These are phyloP conservation scores for Dolichoris vasculosae DNA, from an alignment of 1,140 invertebrate species.

Conservation along the genomic window DNA sequence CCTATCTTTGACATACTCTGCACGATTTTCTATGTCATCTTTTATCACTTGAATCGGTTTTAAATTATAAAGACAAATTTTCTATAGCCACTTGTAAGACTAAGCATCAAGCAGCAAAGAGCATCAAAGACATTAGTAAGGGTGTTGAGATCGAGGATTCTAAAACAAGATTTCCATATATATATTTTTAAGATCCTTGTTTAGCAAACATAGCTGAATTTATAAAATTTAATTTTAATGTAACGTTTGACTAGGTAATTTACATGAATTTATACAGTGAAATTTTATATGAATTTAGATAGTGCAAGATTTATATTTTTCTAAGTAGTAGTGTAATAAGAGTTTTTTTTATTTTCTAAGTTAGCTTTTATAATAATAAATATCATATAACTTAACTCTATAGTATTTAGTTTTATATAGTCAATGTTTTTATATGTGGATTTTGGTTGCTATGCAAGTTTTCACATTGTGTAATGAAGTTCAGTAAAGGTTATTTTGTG, in stretches of 20 bases:
- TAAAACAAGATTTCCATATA: too few species aligned
- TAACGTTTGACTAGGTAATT: too few species aligned
- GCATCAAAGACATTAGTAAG: neutral
- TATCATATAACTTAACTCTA: neutral
- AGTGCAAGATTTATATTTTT: neutral
- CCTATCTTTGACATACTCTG: neutral
- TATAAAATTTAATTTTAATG: neutral
- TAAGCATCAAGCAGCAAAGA: neutral
- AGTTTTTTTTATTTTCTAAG: neutral
- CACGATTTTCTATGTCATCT: neutral
- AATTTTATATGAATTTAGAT: neutral
- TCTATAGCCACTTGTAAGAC: neutral
- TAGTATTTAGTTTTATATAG: neutral
- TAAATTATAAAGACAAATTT: neutral
- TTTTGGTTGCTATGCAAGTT: slow-evolving; percentile 36
- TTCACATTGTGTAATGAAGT: slow-evolving; percentile 29
- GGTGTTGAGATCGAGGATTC: neutral
- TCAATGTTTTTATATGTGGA: slow-evolving; percentile 17
- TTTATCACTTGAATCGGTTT: neutral
- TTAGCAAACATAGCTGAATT: neutral
- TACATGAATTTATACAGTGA: neutral
- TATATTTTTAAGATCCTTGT: neutral
- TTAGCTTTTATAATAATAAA: neutral
- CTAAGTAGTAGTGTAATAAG: neutral
- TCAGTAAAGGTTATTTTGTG: slow-evolving; percentile 42